Evolutionary conservation across 2,113 vertebrate species (phyloP).

Genomic region (Chauna torquata): DNA sequence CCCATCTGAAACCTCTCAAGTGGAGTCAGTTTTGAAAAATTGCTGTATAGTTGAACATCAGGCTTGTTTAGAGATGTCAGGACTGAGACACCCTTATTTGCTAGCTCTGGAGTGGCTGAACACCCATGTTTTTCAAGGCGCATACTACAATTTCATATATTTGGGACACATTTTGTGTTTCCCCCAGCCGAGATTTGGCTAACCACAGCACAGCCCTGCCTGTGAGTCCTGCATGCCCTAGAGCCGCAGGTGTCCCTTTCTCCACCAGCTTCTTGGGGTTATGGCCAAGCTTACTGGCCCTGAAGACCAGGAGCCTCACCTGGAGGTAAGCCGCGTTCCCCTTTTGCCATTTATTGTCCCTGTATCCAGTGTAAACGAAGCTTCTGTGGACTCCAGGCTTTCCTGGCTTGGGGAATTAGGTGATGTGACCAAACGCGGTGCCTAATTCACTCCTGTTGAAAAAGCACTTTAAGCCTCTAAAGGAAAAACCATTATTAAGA

Average conservation of each 20-base stretch:
- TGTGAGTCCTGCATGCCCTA: fast-evolving
- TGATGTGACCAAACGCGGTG: background rate
- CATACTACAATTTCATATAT: background rate
- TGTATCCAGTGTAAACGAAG: background rate
- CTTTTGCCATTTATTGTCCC: background rate
- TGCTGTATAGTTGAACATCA: background rate
- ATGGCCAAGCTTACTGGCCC: background rate
- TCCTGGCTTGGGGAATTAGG: background rate
- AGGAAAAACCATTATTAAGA: background rate
- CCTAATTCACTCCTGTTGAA: background rate
- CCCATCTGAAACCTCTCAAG: background rate
- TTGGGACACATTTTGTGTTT: background rate
- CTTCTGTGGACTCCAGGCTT: background rate
- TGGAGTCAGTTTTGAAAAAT: background rate
- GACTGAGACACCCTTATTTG: background rate
- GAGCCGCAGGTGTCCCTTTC: background rate
- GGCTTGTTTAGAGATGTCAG: background rate
- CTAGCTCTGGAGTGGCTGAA: background rate
- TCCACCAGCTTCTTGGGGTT: background rate
- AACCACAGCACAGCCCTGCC: background rate
- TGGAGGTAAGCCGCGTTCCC: background rate
- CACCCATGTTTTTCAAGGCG: background rate
- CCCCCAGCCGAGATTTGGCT: background rate
- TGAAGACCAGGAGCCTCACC: background rate
- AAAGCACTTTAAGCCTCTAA: background rate